Base-by-base conservation (phyloP, 2,888 invertebrate genomes). In the Xylota segnis region DNA sequence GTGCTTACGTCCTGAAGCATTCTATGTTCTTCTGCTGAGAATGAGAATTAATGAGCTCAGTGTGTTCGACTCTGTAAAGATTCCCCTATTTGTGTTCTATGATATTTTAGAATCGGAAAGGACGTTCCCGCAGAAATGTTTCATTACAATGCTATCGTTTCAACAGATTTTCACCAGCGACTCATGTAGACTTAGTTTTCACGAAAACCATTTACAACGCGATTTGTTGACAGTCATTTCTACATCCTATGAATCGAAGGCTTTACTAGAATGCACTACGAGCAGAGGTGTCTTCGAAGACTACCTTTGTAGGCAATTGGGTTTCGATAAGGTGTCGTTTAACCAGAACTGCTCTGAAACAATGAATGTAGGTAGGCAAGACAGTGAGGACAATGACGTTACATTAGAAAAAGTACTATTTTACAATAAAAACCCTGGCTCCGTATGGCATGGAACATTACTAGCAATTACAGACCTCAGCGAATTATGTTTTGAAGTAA, bases 151-250 rank as follows among this genome's bases (percentile, higher is more conserved):
- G 4, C 10, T 86, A 10, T 34, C 47, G 0, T 72, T 86, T n/a
- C 61, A 40, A 2, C 59, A 68, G n/a, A 58, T 90, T 34, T 90
- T 89, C 75, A 76, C 88, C 0, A 87, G 88, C 9, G 88, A 88
- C 23, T 14, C 50, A 0, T 14, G 34, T 16, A 61, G 5, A 4
- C 59, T 91, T 3, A 88, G 59, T 10, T 91, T 91, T 71, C 40
- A 82, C 0, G 37, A 87, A 3, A 6, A 65, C 0, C 88, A 89
- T 3, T 16, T 91, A 54, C 90, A 91, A 76, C 90, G 90, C 54
- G 91, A 91, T 75, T 89, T 91, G 59, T 82, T 91, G 12, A 89
- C 92, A 4, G 88, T 90, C 16, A 88, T 90, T 5, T 88, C 90
- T 83, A 87, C 89, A 0, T 72, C 88, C 2, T 66, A 87, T 2